Conservation (phyloP, 2,113 vertebrate genomes). For the Gorsachius goisagi region DNA sequence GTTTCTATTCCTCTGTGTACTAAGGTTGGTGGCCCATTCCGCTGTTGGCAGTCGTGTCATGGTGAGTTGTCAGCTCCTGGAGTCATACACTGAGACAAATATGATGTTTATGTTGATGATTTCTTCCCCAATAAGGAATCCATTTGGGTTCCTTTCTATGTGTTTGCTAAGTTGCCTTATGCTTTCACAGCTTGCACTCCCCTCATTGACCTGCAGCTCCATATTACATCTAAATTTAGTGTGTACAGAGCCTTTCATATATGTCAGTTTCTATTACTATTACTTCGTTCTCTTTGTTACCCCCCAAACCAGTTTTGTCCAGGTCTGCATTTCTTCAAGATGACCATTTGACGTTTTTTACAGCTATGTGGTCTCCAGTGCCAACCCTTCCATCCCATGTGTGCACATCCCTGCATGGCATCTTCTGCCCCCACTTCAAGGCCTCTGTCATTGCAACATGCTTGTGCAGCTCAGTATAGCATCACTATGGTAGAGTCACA, state of each 20-base stretch:
- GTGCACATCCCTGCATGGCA: fast-evolving
- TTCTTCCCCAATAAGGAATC: background rate
- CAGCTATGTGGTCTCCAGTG: background rate
- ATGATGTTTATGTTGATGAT: background rate
- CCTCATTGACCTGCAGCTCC: background rate
- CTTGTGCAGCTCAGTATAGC: background rate
- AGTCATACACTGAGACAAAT: background rate
- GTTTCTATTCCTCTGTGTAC: background rate
- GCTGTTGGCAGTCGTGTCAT: background rate
- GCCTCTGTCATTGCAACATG: too few species aligned
- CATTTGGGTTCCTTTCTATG: background rate
- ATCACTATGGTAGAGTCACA: background rate
- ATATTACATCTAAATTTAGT: background rate
- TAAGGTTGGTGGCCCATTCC: background rate
- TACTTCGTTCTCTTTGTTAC: background rate
- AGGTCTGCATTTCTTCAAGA: background rate
- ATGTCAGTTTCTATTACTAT: background rate
- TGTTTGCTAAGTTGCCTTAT: background rate
- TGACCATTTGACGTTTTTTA: background rate
- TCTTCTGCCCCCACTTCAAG: background rate
- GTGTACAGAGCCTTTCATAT: background rate
- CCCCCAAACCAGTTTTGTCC: background rate
- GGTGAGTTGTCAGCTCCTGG: background rate
- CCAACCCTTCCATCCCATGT: background rate
- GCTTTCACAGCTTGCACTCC: background rate